These are phyloP conservation scores for Pseudopleuronectes americanus DNA, from an alignment of 2,797 vertebrate genomes.

Conservation along the genomic window DNA sequence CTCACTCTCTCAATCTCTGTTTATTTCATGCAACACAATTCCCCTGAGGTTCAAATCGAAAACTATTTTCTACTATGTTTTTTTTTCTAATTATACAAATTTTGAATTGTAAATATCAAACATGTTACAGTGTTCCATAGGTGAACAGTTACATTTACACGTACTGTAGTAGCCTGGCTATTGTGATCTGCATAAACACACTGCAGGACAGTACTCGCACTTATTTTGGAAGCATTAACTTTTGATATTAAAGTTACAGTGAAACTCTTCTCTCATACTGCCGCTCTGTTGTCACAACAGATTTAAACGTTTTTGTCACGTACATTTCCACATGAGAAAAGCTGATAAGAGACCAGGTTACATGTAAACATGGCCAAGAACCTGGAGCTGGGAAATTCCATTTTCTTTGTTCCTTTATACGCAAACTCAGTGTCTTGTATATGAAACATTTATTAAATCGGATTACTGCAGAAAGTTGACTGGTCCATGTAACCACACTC, in stretches of 20 bases:
- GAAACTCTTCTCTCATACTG: background rate
- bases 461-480: conserved; percentile 6
- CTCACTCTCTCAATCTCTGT: too few relatives aligned
- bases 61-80: too few relatives aligned
- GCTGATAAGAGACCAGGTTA: conserved; percentile 7
- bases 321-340: background rate
- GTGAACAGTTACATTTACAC: background rate
- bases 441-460: background rate
- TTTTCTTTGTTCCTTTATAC: conserved; percentile 1
- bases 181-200: too few relatives aligned
- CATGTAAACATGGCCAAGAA: background rate
- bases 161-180: background rate
- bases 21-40: too few relatives aligned
- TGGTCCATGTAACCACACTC: background rate
- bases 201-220: background rate
- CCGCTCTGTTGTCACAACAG: background rate
- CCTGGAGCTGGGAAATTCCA: background rate
- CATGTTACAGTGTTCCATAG: background rate
- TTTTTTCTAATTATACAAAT: too few relatives aligned
- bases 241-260: background rate
- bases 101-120: too few relatives aligned
- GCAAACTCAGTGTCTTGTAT: background rate
- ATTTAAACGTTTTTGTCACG: background rate
- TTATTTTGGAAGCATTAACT: background rate
- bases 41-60: too few relatives aligned